Evolutionary conservation across 2,797 vertebrate genomes (phyloP).

Genomic region (Cottoperca gobio): DNA sequence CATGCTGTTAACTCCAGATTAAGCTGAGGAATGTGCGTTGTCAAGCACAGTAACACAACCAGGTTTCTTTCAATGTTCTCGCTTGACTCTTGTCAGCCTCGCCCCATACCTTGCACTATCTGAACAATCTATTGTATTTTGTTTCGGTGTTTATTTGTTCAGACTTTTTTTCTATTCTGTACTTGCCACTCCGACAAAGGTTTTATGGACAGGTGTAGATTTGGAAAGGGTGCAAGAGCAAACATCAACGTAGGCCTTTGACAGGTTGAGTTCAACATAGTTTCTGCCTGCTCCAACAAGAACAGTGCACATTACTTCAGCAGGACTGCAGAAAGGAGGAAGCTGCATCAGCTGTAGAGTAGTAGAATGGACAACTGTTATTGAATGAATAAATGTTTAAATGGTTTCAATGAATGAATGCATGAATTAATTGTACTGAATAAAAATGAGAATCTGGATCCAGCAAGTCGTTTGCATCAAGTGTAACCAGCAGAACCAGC

Average conservation of each 20-base stretch:
- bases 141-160: background rate
- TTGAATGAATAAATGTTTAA: slow-evolving; percentile 8
- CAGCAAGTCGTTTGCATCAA: background rate
- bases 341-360: background rate
- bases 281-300: slow-evolving; percentile 8
- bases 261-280: background rate
- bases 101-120: background rate
- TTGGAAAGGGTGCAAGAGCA: background rate
- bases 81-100: slow-evolving; percentile 1
- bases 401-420: background rate
- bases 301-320: background rate
- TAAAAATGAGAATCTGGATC: background rate
- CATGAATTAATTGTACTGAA: background rate
- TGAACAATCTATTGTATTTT: slow-evolving; percentile 10
- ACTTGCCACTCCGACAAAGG: background rate
- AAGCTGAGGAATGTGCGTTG: background rate
- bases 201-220: background rate
- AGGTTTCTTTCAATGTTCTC: slow-evolving; percentile 24
- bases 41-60: slow-evolving; percentile 15
- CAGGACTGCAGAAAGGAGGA: background rate
- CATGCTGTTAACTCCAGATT: slow-evolving; percentile 1
- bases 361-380: slow-evolving; percentile 1
- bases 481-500: background rate
- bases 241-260: background rate
- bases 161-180: background rate